Base-by-base conservation (phyloP, 35 echinoderm and acorn worm genomes). In the Ophioderma brevispina region DNA sequence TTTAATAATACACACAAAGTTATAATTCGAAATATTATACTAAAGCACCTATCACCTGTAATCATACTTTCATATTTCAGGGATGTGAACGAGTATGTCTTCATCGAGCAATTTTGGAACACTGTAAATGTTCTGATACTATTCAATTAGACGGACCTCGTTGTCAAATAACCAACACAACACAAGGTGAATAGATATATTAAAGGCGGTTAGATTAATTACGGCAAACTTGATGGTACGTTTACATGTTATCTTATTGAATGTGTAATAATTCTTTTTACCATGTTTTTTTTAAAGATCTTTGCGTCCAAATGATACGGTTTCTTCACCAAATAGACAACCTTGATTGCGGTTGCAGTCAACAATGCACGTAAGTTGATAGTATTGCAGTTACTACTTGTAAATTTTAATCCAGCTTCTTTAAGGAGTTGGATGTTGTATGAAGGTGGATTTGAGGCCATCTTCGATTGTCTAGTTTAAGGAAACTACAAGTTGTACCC, bases 291-390 rank as follows among this genome's bases (percentile, higher is more conserved):
- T 34, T 78, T 84, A 33, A 21, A 91, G 90, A 91, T 59, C 40
- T 91, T 18, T 91, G 90, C 76, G 64, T 35, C 32, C 90, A 91
- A 81, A 50, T 91, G 82, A 85, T 91, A 37, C 55, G 78, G 15
- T 91, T 39, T 39, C 52, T 91, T 11, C 82, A 91, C 40, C 35
- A 79, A 13, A 31, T 76, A 15, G 39, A 80, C 17, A 0, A 40
- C 10, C 37, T 91, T 32, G 32, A 85, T 55, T 91, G 90, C 28
- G 33, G 41, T 15, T 91, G 90, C 50, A 35, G 40, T 17, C 37
- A 35, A 31, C 90, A 84, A 59, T 91, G 90, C 82, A 34, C 28
- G 90, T 91, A 56, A 91, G 90, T 91, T 31, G 70, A 37, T 38
- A n/a, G n/a, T n/a, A n/a, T n/a, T n/a, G n/a, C 10, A 38, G n/a